A percentile compares a stretch with the other conserved stretches of the same genome.
These are phyloP conservation scores for Mastacembelus armatus DNA, from an alignment of 2,797 vertebrate species.

Conservation along the genomic window DNA sequence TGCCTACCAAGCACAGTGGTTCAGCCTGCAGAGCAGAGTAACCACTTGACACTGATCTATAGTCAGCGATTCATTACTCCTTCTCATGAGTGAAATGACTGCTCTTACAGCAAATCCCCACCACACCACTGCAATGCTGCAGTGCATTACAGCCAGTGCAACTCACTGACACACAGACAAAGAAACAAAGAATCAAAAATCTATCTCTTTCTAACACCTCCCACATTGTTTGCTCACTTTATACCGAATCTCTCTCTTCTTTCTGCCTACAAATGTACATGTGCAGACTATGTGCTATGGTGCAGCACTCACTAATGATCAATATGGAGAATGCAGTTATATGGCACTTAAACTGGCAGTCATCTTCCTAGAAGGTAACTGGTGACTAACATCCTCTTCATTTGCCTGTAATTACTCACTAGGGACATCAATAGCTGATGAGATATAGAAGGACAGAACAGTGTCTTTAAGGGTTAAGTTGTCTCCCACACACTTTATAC, in stretches of 20 bases:
- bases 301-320: conserved; percentile 34
- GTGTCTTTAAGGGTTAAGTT: conserved; percentile 40
- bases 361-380: conserved; percentile 38
- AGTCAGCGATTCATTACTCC: conserved; percentile 74
- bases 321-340: conserved; percentile 53
- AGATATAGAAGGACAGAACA: conserved; percentile 1
- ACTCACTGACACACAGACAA: conserved; percentile 22
- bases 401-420: conserved; percentile 47
- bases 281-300: not conserved
- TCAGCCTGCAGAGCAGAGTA: conserved; percentile 55
- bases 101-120: conserved; percentile 47
- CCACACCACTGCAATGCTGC: conserved; percentile 60
- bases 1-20: conserved; percentile 44
- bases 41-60: conserved; percentile 74
- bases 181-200: conserved; percentile 13
- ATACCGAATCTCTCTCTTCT: not conserved
- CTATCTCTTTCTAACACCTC: conserved; percentile 1
- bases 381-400: conserved; percentile 45
- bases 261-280: not conserved
- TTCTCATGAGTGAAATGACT: conserved; percentile 69
- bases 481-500: not conserved
- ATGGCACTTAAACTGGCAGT: conserved; percentile 43
- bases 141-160: conserved; percentile 55
- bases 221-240: not conserved
- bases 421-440: conserved; percentile 61